Conservation (phyloP, 2,797 vertebrate species). For the Neoniphon sammara region DNA sequence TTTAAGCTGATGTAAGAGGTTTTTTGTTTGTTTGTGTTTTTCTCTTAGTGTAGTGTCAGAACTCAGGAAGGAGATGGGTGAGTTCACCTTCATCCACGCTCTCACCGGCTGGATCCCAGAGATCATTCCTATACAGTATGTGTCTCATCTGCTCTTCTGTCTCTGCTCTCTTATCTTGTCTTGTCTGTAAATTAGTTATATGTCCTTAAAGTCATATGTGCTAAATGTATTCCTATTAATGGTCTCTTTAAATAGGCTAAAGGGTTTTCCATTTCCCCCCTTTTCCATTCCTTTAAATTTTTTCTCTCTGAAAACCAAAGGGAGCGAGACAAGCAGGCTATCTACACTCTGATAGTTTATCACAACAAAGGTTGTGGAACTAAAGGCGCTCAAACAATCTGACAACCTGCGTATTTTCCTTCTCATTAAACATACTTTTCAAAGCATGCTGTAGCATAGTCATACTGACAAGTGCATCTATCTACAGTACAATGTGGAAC, state of each 20-base stretch:
- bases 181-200: background rate
- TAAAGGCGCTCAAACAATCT: background rate
- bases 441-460: constrained; percentile 1
- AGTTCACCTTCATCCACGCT: constrained; percentile 88
- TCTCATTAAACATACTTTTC: background rate
- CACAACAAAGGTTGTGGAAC: background rate
- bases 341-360: background rate
- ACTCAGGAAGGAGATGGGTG: constrained; percentile 83
- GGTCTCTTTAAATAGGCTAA: background rate
- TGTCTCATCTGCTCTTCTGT: constrained; percentile 13
- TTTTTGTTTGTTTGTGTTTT: constrained; percentile 18
- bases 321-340: background rate
- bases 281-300: no score
- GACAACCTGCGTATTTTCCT: constrained; percentile 4
- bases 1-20: background rate
- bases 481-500: constrained; percentile 4
- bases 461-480: background rate
- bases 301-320: no score
- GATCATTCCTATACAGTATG: constrained; percentile 88
- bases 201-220: background rate
- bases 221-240: background rate
- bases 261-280: no score
- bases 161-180: background rate
- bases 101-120: constrained; percentile 95
- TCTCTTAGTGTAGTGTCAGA: constrained; percentile 77